Conservation (phyloP, 2,888 invertebrate genomes). For the Synergus umbraculus region DNA sequence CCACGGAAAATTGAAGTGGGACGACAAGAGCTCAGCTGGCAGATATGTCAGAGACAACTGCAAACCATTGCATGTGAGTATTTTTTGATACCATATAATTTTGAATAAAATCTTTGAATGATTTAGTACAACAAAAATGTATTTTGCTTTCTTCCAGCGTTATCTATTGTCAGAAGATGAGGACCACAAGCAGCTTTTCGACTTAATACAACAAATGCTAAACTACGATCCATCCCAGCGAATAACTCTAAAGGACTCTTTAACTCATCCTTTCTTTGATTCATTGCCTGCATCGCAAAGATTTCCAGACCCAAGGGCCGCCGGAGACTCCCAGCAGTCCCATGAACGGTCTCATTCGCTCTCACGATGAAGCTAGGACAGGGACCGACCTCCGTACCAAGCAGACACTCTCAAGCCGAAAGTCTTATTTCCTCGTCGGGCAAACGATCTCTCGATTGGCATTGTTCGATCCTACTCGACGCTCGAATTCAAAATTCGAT, state of each 20-base stretch:
- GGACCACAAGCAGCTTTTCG: constrained; percentile 95
- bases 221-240: constrained; percentile 97
- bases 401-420: constrained; percentile 59
- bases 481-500: constrained; percentile 11
- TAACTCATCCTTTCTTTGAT: constrained; percentile 95
- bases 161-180: constrained; percentile 92
- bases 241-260: constrained; percentile 91
- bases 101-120: neutral
- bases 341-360: constrained; percentile 86
- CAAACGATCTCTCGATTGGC: neutral
- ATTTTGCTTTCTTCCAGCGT: constrained; percentile 82
- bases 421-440: neutral
- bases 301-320: constrained; percentile 80
- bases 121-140: neutral
- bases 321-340: constrained; percentile 79
- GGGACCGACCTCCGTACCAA: constrained; percentile 72
- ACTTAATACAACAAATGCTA: constrained; percentile 96
- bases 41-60: constrained; percentile 99
- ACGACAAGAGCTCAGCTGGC: constrained; percentile 96
- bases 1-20: constrained; percentile 98
- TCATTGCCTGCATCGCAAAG: constrained; percentile 89
- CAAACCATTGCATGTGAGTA: constrained; percentile 93
- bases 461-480: neutral
- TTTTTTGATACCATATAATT: neutral
- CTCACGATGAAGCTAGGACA: constrained; percentile 83